Conservation (phyloP, 2,797 vertebrate genomes). For the Tragopan temminckii region DNA sequence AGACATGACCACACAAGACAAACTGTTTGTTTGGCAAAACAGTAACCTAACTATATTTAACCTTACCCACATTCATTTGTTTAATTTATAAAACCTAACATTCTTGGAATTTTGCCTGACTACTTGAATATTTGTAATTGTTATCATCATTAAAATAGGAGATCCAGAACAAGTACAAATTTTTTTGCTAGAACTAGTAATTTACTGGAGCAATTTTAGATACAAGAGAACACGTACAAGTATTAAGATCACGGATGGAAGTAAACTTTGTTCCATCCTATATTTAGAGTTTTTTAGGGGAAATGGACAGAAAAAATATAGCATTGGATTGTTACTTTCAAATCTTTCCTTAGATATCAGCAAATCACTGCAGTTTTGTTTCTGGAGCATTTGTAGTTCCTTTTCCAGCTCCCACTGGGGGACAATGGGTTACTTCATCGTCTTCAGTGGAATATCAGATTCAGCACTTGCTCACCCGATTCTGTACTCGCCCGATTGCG, state of each 20-base stretch:
- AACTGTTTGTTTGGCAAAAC: background rate
- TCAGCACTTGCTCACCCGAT: background rate
- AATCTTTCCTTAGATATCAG: background rate
- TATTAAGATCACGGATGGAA: background rate
- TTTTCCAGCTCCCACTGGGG: background rate
- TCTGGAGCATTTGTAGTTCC: background rate
- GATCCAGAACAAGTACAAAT: background rate
- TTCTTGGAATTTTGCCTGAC: background rate
- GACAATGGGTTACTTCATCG: background rate
- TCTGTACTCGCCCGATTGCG: rapidly evolving
- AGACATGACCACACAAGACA: background rate
- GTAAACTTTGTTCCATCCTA: background rate
- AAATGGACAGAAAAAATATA: background rate
- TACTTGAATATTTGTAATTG: background rate
- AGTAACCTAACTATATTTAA: background rate
- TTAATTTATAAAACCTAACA: background rate
- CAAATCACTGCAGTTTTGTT: background rate
- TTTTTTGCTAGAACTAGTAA: background rate
- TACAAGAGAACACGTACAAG: background rate
- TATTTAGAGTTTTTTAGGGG: background rate
- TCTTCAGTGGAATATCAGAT: background rate
- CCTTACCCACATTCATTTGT: rapidly evolving
- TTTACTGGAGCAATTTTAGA: background rate
- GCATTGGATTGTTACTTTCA: background rate
- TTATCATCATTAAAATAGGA: background rate